Evolutionary conservation across 2,797 vertebrate genomes (phyloP).

Genomic region (Acestrorhynchus altus): DNA sequence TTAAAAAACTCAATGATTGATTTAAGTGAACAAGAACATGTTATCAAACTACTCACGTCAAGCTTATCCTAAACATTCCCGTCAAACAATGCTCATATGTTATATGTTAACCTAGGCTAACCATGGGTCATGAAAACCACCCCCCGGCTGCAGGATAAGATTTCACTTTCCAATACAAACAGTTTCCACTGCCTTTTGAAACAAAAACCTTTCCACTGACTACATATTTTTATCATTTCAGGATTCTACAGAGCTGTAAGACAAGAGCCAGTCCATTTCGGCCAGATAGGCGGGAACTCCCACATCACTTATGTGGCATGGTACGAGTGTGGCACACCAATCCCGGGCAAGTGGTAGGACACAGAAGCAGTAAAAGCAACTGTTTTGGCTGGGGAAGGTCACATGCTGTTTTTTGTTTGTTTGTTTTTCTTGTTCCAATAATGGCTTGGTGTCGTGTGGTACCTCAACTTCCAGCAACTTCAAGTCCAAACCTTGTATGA

Average conservation of each 20-base stretch:
- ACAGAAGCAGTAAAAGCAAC: slow-evolving; percentile 31
- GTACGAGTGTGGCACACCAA: slow-evolving; percentile 95
- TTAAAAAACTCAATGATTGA: slow-evolving; percentile 12
- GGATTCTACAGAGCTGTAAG: slow-evolving; percentile 93
- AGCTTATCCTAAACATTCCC: too few species aligned
- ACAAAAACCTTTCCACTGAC: background rate
- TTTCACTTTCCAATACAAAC: background rate
- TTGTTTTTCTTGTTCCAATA: slow-evolving; percentile 20
- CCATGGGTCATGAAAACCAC: background rate
- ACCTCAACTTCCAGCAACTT: slow-evolving; percentile 58
- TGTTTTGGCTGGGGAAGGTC: slow-evolving; percentile 51
- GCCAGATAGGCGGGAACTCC: slow-evolving; percentile 89
- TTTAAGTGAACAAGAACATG: background rate
- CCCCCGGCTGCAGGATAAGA: background rate
- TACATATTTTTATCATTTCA: slow-evolving; percentile 60
- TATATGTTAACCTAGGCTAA: background rate
- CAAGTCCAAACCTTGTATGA: slow-evolving; percentile 73
- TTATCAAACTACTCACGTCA: too few species aligned
- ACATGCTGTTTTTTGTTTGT: slow-evolving; percentile 40
- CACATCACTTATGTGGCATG: slow-evolving; percentile 91
- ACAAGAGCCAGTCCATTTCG: slow-evolving; percentile 93
- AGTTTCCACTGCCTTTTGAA: background rate
- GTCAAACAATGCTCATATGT: too few species aligned
- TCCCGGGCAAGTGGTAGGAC: slow-evolving; percentile 94
- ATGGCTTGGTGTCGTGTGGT: slow-evolving; percentile 45